Evolutionary conservation across 2,113 vertebrate genomes (phyloP).

Genomic region (Globicephala melas): DNA sequence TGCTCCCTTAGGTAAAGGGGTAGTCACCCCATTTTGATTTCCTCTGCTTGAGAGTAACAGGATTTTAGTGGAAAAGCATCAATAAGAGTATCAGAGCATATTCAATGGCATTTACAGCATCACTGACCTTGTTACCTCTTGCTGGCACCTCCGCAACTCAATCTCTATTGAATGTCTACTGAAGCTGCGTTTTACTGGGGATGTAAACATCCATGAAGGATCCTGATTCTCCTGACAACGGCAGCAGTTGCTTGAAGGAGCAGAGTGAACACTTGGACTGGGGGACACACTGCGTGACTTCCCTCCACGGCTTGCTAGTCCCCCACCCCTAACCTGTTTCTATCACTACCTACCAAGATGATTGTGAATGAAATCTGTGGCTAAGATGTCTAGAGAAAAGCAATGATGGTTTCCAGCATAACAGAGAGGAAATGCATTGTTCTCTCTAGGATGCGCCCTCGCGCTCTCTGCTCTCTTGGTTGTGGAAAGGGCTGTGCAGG

Average conservation of each 20-base stretch:
- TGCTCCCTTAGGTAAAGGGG: not conserved
- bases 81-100: not conserved
- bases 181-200: not conserved
- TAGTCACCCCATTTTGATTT: not conserved
- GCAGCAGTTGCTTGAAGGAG: not conserved
- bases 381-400: not conserved
- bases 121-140: not conserved
- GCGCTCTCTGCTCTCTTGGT: rapidly evolving
- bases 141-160: not conserved
- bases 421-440: not conserved
- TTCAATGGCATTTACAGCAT: not conserved
- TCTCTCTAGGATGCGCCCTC: not conserved
- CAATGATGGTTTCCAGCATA: not conserved
- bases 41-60: not conserved
- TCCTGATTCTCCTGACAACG: not conserved
- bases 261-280: not conserved
- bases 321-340: not conserved
- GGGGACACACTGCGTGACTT: not conserved
- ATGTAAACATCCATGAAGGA: not conserved
- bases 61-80: not conserved
- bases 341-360: not conserved
- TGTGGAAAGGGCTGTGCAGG: not conserved
- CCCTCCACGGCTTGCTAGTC: not conserved
- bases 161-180: not conserved
- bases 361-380: not conserved